Evolutionary conservation across 1,140 invertebrate genomes (phyloP).

Genomic region (Hyposmocoma kahamanoa): DNA sequence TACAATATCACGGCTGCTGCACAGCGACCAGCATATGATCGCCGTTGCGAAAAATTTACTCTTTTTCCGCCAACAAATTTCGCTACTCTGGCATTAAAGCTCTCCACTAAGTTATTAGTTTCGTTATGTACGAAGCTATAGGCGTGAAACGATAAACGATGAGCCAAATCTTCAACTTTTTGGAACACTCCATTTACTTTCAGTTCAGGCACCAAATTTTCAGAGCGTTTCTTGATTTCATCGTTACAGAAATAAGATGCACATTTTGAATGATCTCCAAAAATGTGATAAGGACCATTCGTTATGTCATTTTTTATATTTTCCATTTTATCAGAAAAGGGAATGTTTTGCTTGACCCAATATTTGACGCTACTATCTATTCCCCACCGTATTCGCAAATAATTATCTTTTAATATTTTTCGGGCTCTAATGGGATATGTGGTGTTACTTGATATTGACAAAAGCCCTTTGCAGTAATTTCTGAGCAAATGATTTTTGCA

Average conservation of each 20-base stretch:
- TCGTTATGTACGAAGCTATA: slow-evolving; percentile 5
- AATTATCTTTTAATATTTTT: background rate
- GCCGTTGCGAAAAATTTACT: slow-evolving; percentile 11
- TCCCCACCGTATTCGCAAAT: background rate
- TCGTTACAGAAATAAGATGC: background rate
- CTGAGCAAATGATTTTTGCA: slow-evolving; percentile 40
- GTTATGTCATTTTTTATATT: background rate
- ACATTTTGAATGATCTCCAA: slow-evolving; percentile 3
- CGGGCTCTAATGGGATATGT: background rate
- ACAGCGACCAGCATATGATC: slow-evolving; percentile 11
- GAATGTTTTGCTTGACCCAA: background rate
- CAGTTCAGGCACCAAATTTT: too few species aligned
- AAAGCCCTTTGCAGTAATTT: slow-evolving; percentile 34
- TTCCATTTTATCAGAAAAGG: background rate
- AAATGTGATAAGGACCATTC: slow-evolving; percentile 1
- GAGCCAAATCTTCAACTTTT: background rate
- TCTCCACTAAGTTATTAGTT: slow-evolving; percentile 14
- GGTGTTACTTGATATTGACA: slow-evolving; percentile 36
- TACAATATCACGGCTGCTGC: slow-evolving; percentile 13
- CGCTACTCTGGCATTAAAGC: slow-evolving; percentile 13
- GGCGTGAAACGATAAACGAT: background rate
- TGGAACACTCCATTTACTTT: background rate
- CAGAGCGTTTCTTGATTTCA: background rate
- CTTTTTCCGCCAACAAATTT: slow-evolving; percentile 21
- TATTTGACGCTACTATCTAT: background rate